Evolutionary conservation across 2,888 invertebrate species (phyloP).

Genomic region (Hyposoter dolosus): DNA sequence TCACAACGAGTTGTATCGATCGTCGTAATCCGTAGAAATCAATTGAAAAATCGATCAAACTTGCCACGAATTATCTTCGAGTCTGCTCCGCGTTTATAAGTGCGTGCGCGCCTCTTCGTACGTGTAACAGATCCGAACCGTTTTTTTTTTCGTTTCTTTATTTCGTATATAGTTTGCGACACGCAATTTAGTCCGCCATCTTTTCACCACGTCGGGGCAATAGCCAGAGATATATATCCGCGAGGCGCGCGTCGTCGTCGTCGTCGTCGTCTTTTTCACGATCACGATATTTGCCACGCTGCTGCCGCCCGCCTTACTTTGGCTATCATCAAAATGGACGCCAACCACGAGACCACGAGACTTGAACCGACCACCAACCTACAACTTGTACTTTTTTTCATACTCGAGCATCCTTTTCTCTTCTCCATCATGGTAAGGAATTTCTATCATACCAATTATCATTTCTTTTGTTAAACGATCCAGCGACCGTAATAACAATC

Average conservation of each 20-base stretch:
- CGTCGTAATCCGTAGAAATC: neutral
- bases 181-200: slow-evolving; percentile 58
- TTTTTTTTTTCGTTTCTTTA: neutral
- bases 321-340: slow-evolving; percentile 68
- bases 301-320: slow-evolving; percentile 15
- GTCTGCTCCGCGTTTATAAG: neutral
- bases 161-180: slow-evolving; percentile 22
- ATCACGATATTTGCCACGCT: slow-evolving; percentile 58
- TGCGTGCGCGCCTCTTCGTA: slow-evolving; percentile 1
- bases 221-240: slow-evolving; percentile 31
- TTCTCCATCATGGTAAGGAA: slow-evolving; percentile 46
- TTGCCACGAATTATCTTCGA: neutral
- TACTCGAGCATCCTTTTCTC: neutral
- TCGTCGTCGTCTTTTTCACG: slow-evolving; percentile 48
- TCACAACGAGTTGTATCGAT: neutral
- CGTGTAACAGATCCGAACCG: slow-evolving; percentile 27
- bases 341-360: slow-evolving; percentile 53
- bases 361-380: neutral
- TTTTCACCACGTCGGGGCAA: slow-evolving; percentile 53
- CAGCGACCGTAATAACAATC: slow-evolving; percentile 23
- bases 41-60: slow-evolving; percentile 4
- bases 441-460: slow-evolving; percentile 23
- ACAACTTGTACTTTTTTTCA: slow-evolving; percentile 5
- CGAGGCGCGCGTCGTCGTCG: slow-evolving; percentile 44
- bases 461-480: neutral